These are phyloP conservation scores for Cecidostiba fungosa DNA, from an alignment of 2,888 invertebrate species.

Conservation along the genomic window DNA sequence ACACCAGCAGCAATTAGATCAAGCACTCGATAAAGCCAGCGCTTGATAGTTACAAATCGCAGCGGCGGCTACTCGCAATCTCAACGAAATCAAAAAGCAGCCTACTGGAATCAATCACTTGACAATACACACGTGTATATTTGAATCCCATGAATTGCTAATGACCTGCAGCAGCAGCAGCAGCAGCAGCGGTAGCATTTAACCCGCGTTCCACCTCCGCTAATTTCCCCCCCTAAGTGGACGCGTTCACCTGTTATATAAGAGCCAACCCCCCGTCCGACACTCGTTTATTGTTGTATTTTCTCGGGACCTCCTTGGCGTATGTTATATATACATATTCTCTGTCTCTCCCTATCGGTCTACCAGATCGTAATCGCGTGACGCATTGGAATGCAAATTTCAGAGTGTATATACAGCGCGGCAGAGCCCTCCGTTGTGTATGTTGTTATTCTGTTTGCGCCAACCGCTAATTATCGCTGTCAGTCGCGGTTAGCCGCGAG, in stretches of 20 bases:
- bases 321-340: background rate
- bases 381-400: slow-evolving; percentile 61
- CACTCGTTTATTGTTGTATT: background rate
- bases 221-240: background rate
- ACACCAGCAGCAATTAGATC: background rate
- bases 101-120: background rate
- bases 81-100: background rate
- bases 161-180: background rate
- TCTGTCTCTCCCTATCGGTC: background rate
- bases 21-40: background rate
- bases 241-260: slow-evolving; percentile 18
- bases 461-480: slow-evolving; percentile 58
- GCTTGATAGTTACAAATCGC: slow-evolving; percentile 6
- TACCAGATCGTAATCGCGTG: slow-evolving; percentile 52
- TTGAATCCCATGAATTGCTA: slow-evolving; percentile 9
- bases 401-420: background rate
- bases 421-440: background rate
- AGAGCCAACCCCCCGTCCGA: background rate
- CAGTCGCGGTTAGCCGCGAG: slow-evolving; percentile 59
- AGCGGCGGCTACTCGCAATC: background rate
- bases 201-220: background rate
- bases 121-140: background rate
- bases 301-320: background rate
- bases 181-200: no score
- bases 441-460: slow-evolving; percentile 3